Evolutionary conservation across 2,888 invertebrate species (phyloP), one percentile per base, ranked within the genome.

Genomic region (Germaria angustata): DNA sequence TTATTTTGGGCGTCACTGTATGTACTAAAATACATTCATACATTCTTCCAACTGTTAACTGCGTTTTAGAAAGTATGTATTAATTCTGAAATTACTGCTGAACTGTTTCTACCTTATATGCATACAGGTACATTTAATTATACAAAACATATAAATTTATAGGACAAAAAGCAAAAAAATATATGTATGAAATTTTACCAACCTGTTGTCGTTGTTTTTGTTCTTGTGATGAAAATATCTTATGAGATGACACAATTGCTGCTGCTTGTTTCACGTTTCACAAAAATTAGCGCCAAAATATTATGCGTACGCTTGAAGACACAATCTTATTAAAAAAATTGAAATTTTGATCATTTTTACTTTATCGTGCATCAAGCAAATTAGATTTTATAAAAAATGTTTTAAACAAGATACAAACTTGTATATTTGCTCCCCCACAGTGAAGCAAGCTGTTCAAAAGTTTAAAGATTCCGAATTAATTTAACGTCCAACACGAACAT

Each of bases 151-250:
- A n/a, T n/a, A n/a, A n/a, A n/a, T n/a, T n/a, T 24, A 24, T 11
- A n/a, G 39, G 4, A 41, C 13, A 9, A 41, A 39, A 22, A 63
- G 13, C 51, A 36, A 7, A 7, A 44, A 59, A 68, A 76, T 32
- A 66, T 59, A 68, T 59, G 24, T n/a, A n/a, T n/a, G n/a, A n/a
- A n/a, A n/a, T 11, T 49, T 28, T 39, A 76, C 66, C 59, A 39
- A 76, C 76, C 76, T 68, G 66, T 76, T 68, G 57, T 49, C 4
- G 32, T n/a, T 46, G 9, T 20, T 59, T 2, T 66, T 28, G 15
- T 66, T 49, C 2, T 36, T 66, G 15, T 20, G 1, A n/a, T 6
- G 32, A 22, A 39, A 51, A 51, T 22, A 44, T 46, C 57, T 28
- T 46, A 66, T 66, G 44, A 36, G 20, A 36, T n/a, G 11, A 28